phyloP scores from a whole-genome alignment of 1,140 invertebrate species.

The Meloidogyne hapla region DNA sequence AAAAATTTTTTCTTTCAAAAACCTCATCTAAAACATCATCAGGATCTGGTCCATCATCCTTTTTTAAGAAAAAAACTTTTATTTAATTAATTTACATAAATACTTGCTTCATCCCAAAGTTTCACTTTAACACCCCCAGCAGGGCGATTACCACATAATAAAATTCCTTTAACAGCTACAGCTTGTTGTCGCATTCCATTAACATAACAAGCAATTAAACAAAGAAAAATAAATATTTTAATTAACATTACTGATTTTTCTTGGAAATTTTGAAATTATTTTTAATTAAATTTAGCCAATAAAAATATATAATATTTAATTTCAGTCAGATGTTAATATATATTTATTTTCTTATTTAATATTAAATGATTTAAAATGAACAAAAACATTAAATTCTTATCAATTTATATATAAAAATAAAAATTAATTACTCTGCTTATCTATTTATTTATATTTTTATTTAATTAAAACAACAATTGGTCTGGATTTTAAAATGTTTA shows the following conservation, averaged over 20 bases:
- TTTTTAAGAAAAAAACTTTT: background rate
- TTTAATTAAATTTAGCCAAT: background rate
- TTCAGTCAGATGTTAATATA: too few species aligned
- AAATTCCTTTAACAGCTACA: slow-evolving; percentile 51
- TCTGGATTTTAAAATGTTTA: too few species aligned
- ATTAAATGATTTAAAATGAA: too few species aligned
- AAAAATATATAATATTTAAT: too few species aligned
- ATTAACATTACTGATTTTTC: background rate
- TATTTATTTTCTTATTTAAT: too few species aligned
- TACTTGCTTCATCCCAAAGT: slow-evolving; percentile 17
- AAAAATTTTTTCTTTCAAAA: background rate
- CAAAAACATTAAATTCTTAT: too few species aligned
- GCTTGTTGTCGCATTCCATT: slow-evolving; percentile 53
- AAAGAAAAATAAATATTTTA: slow-evolving; percentile 8
- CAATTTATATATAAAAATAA: too few species aligned
- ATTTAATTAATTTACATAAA: background rate
- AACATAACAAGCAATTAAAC: slow-evolving; percentile 2
- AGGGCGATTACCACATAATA: slow-evolving; percentile 39
- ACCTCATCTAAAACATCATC: slow-evolving; percentile 37
- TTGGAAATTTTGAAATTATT: background rate
- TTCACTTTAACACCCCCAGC: slow-evolving; percentile 49
- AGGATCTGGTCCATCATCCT: slow-evolving; percentile 28
- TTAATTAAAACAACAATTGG: too few species aligned
- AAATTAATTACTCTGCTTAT: too few species aligned
- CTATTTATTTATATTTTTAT: too few species aligned